Percentiles rank a stretch among this genome's conserved stretches.
Evolutionary conservation across 2,113 vertebrate species (phyloP).

Genomic region (Baryphthengus martii): DNA sequence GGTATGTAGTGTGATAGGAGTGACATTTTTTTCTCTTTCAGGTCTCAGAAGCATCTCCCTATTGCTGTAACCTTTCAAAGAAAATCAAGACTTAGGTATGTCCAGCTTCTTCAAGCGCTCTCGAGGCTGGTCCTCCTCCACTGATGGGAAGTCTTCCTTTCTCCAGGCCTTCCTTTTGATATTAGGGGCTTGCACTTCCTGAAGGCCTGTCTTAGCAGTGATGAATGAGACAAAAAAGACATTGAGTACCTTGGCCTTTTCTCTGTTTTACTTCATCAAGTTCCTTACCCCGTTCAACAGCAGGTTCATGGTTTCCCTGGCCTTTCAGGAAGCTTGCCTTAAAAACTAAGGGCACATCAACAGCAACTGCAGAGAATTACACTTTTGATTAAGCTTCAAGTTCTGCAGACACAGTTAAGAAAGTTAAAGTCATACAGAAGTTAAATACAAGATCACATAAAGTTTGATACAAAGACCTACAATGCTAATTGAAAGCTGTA

Average conservation of each 20-base stretch:
- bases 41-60: not conserved
- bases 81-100: rapidly evolving
- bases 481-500: not conserved
- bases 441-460: not conserved
- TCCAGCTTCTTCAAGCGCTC: not conserved
- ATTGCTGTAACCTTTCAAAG: not conserved
- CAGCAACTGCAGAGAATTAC: not conserved
- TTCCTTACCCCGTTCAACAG: not conserved
- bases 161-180: not conserved
- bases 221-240: not conserved
- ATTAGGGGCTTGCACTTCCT: not conserved
- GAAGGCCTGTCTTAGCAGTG: not conserved
- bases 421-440: not conserved
- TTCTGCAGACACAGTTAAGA: not conserved
- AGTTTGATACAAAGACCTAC: not conserved
- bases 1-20: not conserved
- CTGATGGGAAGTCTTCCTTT: not conserved
- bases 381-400: not conserved
- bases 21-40: not conserved
- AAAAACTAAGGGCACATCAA: not conserved
- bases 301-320: not conserved
- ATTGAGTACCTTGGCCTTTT: not conserved
- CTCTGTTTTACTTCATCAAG: not conserved
- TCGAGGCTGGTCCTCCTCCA: not conserved
- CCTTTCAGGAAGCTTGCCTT: not conserved